These are phyloP conservation scores for Leptinotarsa peninsularis DNA, from an alignment of 2,888 invertebrate genomes.

Conservation along the genomic window DNA sequence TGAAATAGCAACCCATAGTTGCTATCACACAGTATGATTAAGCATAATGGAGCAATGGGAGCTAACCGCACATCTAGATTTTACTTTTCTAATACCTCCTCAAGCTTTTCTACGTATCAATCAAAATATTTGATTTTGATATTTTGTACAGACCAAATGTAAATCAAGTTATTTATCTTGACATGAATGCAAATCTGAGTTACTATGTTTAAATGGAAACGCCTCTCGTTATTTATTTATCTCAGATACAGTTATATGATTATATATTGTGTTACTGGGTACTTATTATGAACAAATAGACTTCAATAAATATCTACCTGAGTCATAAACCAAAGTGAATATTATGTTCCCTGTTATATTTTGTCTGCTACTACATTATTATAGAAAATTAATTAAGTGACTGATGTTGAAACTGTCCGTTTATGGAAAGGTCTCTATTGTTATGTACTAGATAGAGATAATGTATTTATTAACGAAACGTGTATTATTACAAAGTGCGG, in stretches of 20 bases:
- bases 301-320: slow-evolving; percentile 34
- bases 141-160: background rate
- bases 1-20: no score
- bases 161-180: background rate
- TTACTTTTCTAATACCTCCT: no score
- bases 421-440: slow-evolving; percentile 12
- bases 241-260: slow-evolving; percentile 36
- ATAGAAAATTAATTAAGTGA: slow-evolving; percentile 39
- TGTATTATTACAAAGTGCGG: background rate
- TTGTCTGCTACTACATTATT: slow-evolving; percentile 32
- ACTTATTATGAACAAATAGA: slow-evolving; percentile 38
- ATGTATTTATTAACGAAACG: slow-evolving; percentile 4
- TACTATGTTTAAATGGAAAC: slow-evolving; percentile 8
- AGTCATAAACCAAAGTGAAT: slow-evolving; percentile 38
- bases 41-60: no score
- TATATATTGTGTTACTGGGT: slow-evolving; percentile 35
- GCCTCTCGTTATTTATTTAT: slow-evolving; percentile 31
- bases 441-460: slow-evolving; percentile 11
- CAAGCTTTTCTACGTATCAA: background rate
- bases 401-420: slow-evolving; percentile 31
- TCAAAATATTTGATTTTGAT: background rate
- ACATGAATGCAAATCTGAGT: background rate
- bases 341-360: slow-evolving; percentile 36
- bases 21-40: no score
- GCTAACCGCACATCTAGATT: no score